These are phyloP conservation scores for Epinephelus cyanopodus DNA, from an alignment of 2,113 vertebrate genomes.

Conservation along the genomic window DNA sequence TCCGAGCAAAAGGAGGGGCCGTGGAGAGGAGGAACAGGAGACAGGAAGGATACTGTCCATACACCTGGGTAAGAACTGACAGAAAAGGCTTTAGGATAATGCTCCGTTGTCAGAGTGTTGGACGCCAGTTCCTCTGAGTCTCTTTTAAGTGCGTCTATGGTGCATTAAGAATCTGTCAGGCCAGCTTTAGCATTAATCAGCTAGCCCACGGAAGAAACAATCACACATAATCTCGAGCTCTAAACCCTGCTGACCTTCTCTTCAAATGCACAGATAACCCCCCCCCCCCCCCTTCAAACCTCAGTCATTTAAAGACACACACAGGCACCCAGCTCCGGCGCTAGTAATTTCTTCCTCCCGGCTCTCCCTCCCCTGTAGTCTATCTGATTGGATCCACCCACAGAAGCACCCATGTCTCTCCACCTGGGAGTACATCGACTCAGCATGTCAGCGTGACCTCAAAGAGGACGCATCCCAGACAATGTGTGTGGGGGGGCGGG, in stretches of 20 bases:
- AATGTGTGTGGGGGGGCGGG: conserved; percentile 5
- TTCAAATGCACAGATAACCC: conserved; percentile 72
- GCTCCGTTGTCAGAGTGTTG: conserved; percentile 68
- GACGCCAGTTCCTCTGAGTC: conserved; percentile 43
- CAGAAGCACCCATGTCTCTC: conserved; percentile 70
- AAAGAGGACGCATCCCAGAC: conserved; percentile 59
- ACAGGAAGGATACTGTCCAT: conserved; percentile 29
- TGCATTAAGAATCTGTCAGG: conserved; percentile 80
- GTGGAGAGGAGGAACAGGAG: conserved; percentile 6
- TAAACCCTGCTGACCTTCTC: conserved; percentile 80
- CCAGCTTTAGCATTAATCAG: conserved; percentile 82
- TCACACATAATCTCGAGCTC: conserved; percentile 76
- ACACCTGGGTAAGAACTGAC: conserved; percentile 48
- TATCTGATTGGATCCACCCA: conserved; percentile 64
- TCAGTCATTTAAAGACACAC: conserved; percentile 59
- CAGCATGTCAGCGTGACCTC: conserved; percentile 74
- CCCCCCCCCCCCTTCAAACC: conserved; percentile 67
- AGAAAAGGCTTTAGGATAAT: conserved; percentile 71
- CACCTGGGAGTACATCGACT: conserved; percentile 72
- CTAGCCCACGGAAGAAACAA: conserved; percentile 76
- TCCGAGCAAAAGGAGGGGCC: conserved; percentile 26
- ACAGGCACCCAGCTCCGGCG: conserved; percentile 12
- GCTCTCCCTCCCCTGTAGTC: conserved; percentile 37
- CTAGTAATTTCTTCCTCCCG: conserved; percentile 24
- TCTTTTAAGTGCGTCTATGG: conserved; percentile 75